Conservation (phyloP, 30 jellyfish, hydroid and myxozoan species). For the Aurelia aurita region DNA sequence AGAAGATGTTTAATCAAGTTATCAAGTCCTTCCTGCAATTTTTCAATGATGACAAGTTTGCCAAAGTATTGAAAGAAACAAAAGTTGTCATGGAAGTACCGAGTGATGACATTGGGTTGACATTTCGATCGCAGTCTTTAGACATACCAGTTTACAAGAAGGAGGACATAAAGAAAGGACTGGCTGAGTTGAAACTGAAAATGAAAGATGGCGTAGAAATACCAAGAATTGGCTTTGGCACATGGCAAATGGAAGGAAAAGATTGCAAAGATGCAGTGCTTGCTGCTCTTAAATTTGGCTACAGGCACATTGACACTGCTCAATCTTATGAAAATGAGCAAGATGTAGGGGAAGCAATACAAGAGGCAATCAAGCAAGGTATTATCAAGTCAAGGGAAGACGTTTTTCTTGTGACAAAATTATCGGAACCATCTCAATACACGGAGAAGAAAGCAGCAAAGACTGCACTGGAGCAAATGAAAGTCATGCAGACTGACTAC, state of each 20-base stretch:
- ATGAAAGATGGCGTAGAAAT: constrained; percentile 61
- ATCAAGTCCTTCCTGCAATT: constrained; percentile 17
- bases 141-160: constrained; percentile 50
- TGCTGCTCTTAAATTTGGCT: constrained; percentile 76
- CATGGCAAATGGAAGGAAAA: constrained; percentile 68
- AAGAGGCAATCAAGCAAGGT: constrained; percentile 54
- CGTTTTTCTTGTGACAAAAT: constrained; percentile 59
- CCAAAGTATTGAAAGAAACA: constrained; percentile 18
- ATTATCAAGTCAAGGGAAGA: constrained; percentile 71
- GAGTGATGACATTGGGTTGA: constrained; percentile 64
- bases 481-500: constrained; percentile 24
- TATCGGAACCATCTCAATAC: constrained; percentile 48
- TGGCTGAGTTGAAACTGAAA: constrained; percentile 31
- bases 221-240: constrained; percentile 81
- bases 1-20: constrained; percentile 9
- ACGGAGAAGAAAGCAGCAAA: constrained; percentile 24
- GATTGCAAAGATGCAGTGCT: constrained; percentile 73
- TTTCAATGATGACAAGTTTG: constrained; percentile 17
- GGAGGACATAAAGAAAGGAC: constrained; percentile 51
- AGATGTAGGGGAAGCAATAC: constrained; percentile 62
- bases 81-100: constrained; percentile 54
- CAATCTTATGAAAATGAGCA: constrained; percentile 71
- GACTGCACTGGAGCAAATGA: constrained; percentile 26
- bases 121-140: constrained; percentile 27
- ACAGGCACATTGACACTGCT: constrained; percentile 81